Percentiles rank a stretch among this genome's conserved stretches.
These are phyloP conservation scores for Microcebus murinus DNA, from an alignment of 2,113 vertebrate genomes.

Conservation along the genomic window DNA sequence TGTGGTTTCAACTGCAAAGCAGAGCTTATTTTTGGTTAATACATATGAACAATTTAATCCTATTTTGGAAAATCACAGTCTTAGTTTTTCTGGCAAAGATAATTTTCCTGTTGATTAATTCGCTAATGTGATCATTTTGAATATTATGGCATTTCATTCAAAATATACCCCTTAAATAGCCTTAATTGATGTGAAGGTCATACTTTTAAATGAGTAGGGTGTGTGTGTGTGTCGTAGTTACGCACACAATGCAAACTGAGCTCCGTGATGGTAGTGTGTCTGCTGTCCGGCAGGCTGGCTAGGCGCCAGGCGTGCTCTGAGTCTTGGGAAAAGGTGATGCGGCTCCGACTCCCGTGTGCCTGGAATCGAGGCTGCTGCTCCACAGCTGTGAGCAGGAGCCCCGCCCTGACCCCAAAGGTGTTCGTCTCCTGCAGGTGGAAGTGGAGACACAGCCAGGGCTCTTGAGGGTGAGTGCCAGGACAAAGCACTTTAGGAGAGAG, in stretches of 20 bases:
- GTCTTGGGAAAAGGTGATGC: background rate
- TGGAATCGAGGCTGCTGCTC: background rate
- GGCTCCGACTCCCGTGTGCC: fast-evolving
- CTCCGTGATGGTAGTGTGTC: background rate
- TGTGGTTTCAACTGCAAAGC: slow-evolving; percentile 83
- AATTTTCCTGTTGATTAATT: slow-evolving; percentile 80
- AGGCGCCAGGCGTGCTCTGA: background rate
- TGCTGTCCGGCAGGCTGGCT: background rate
- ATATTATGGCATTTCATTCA: slow-evolving; percentile 82
- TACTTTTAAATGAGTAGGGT: slow-evolving; percentile 62
- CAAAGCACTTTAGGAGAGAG: background rate
- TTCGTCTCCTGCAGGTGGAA: background rate
- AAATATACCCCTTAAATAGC: slow-evolving; percentile 81
- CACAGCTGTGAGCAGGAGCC: background rate
- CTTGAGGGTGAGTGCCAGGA: background rate
- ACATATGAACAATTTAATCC: slow-evolving; percentile 78
- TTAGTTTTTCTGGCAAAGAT: slow-evolving; percentile 83
- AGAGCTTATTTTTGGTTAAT: slow-evolving; percentile 83
- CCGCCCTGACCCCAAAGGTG: background rate
- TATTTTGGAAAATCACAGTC: slow-evolving; percentile 84
- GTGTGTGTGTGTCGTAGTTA: slow-evolving; percentile 34
- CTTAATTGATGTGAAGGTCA: slow-evolving; percentile 83
- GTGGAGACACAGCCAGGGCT: no score
- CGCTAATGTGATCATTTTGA: slow-evolving; percentile 83
- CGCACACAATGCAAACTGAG: slow-evolving; percentile 10